A percentile compares a stretch with the other conserved stretches of the same genome.
Evolutionary conservation across 2,113 vertebrate species (phyloP).

Genomic region (Naja naja): DNA sequence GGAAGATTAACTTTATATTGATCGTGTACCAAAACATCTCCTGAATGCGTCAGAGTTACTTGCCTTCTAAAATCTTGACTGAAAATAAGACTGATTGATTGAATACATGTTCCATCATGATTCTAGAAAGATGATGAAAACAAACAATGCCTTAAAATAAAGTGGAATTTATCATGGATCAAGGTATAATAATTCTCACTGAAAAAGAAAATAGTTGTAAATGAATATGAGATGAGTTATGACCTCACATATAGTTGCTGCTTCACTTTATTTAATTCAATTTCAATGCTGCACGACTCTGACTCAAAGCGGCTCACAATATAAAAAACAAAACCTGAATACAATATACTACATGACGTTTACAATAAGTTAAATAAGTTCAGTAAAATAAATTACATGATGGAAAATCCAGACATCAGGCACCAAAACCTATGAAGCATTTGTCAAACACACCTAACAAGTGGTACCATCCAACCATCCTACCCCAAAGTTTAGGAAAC

Average conservation of each 20-base stretch:
- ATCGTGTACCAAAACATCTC: slow-evolving; percentile 87
- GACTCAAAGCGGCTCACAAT: neutral
- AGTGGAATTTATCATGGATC: neutral
- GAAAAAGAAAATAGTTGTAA: neutral
- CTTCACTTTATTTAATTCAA: neutral
- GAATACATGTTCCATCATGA: slow-evolving; percentile 90
- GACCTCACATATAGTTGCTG: neutral
- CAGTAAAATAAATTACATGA: neutral
- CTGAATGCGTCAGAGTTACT: slow-evolving; percentile 87
- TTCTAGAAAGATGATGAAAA: slow-evolving; percentile 75
- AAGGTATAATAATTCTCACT: neutral
- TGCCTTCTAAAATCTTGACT: slow-evolving; percentile 89
- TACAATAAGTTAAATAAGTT: neutral
- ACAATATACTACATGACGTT: neutral
- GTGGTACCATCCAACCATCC: neutral
- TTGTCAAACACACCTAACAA: neutral
- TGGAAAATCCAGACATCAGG: neutral
- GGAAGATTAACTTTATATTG: slow-evolving; percentile 92
- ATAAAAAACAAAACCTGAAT: neutral
- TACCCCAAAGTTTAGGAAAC: too few species aligned
- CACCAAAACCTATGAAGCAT: neutral
- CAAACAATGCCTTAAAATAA: neutral
- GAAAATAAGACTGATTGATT: slow-evolving; percentile 85
- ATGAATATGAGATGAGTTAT: neutral
- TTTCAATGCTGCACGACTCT: neutral